These are phyloP conservation scores for Alligator mississippiensis DNA, from an alignment of 2,113 vertebrate species.

Conservation along the genomic window DNA sequence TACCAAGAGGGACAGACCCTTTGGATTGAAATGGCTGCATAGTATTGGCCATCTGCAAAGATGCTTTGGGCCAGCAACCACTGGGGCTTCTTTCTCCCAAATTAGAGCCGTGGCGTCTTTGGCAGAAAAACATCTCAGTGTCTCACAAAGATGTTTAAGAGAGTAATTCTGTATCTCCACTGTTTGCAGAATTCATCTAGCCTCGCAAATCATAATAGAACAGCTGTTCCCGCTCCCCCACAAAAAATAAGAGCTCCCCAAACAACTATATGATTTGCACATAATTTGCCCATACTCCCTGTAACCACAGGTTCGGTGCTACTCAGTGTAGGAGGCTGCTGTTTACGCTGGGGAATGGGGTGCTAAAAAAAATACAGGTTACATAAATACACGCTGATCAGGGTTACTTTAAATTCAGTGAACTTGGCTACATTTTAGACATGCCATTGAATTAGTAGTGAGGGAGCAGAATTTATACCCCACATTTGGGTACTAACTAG, in stretches of 20 bases:
- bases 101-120: accelerated
- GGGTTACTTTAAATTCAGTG: background rate
- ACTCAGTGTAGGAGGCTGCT: accelerated
- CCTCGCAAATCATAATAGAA: accelerated
- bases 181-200: accelerated
- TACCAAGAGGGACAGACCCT: background rate
- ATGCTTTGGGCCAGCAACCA: background rate
- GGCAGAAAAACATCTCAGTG: accelerated
- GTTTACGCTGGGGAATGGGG: background rate
- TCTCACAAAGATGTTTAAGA: accelerated
- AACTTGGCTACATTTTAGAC: background rate
- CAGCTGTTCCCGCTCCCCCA: too few relatives aligned
- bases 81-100: too few relatives aligned
- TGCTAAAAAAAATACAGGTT: accelerated
- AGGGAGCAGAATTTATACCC: too few relatives aligned
- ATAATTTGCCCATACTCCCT: accelerated
- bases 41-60: background rate
- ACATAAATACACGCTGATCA: background rate
- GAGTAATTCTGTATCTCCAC: accelerated
- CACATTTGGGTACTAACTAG: too few relatives aligned
- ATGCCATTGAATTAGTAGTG: too few relatives aligned
- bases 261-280: accelerated
- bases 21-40: background rate
- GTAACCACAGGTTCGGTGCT: background rate
- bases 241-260: background rate